Evolutionary conservation across 2,888 invertebrate species (phyloP), one percentile per base, ranked within the genome.

Genomic region (Drosophila rellima): DNA sequence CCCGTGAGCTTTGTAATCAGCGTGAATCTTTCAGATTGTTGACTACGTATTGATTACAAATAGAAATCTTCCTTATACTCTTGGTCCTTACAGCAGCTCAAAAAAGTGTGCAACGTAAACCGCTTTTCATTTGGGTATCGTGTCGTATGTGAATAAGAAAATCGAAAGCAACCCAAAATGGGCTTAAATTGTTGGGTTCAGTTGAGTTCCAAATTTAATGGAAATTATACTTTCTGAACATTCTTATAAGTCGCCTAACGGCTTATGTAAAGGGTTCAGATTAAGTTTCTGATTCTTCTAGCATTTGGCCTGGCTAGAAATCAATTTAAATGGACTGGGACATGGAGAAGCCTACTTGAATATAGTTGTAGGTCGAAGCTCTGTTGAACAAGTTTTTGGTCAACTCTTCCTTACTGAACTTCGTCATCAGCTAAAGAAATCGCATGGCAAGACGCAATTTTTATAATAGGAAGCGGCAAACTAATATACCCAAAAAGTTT

Each of bases 401-500:
- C 35, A 66, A 54, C 61, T 48, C 35, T 54, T 54, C 35, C 47
- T 56, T 40, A 31, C 35, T 26, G 35, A 33, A 39, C 52, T 11
- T 13, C 70, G 75, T 74, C 79, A 74, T 74, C 62, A 48, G 61
- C 52, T 13, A 37, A 68, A 57, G 37, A 70, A 83, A 87, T 84
- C 88, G 84, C 84, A 88, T 84, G 84, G 87, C 89, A 87, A 89
- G 63, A 71, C 68, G 74, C 84, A 61, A 74, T 84, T 88, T 80
- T 79, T 66, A 84, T 74, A 74, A 68, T 70, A 74, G 70, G 70
- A 83, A 83, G 87, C 81, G 74, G 55, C 72, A 70, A 85, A 78
- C 74, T 83, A 81, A 82, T 83, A 74, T 64, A 77, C 61, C 59
- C 55, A 71, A 59, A 65, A 68, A 73, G 48, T 83, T 88, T 86